phyloP scores from a whole-genome alignment of 2,113 vertebrate genomes.

The Donacobius atricapilla region DNA sequence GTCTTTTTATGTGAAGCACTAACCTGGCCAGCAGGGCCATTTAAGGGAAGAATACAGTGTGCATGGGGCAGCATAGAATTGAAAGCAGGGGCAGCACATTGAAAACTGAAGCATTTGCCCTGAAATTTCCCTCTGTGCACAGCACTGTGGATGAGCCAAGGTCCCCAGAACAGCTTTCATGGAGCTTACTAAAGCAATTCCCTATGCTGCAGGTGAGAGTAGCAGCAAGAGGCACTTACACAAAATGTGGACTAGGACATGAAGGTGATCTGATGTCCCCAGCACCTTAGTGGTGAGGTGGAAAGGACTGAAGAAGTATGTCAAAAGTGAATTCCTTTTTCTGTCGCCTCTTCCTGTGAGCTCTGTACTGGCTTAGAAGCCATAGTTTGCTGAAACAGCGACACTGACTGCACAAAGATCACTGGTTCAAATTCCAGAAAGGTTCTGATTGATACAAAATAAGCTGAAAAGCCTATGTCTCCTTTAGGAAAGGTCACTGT shows the following conservation, averaged over 20 bases:
- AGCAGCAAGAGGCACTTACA: not conserved
- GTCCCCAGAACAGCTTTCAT: not conserved
- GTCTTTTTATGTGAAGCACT: constrained; percentile 34
- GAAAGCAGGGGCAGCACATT: not conserved
- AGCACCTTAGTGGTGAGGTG: not conserved
- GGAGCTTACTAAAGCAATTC: not conserved
- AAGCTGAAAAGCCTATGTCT: not conserved
- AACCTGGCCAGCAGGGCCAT: constrained; percentile 20
- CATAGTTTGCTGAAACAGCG: not conserved
- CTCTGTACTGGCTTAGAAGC: not conserved
- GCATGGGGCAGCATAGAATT: not conserved
- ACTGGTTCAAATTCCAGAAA: not conserved
- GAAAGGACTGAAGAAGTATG: not conserved
- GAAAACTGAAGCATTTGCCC: not conserved
- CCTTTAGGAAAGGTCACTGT: not conserved
- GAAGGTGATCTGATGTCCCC: not conserved
- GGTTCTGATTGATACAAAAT: not conserved
- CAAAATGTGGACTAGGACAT: not conserved
- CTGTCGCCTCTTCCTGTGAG: not conserved
- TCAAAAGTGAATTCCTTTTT: not conserved
- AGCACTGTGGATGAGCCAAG: not conserved
- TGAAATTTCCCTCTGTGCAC: constrained; percentile 1
- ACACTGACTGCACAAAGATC: not conserved
- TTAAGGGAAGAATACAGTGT: not conserved
- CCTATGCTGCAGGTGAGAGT: not conserved